A percentile compares a stretch with the other conserved stretches of the same genome.
These are phyloP conservation scores for Acropora yongei DNA, from an alignment of 64 coral and sea anemone genomes.

Conservation along the genomic window DNA sequence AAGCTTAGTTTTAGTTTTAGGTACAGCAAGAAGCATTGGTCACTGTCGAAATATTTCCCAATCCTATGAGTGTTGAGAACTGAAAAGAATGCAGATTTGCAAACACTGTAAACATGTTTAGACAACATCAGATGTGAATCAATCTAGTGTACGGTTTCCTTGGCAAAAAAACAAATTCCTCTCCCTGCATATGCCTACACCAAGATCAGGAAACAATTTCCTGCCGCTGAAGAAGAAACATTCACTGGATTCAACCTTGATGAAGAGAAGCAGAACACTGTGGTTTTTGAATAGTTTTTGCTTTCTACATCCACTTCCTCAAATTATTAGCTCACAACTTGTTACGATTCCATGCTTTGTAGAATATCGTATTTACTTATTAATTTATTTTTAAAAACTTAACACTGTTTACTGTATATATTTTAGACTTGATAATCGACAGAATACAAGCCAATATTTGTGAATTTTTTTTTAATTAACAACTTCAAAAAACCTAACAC, in stretches of 20 bases:
- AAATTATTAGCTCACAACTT: too few species aligned
- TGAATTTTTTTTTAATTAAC: neutral
- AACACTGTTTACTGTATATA: neutral
- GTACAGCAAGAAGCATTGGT: too few species aligned
- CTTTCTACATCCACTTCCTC: neutral
- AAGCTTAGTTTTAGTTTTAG: too few species aligned
- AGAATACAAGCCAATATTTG: too few species aligned
- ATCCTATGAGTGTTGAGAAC: too few species aligned
- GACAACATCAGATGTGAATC: too few species aligned
- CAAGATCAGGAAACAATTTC: neutral
- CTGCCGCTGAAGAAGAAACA: neutral
- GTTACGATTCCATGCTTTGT: neutral
- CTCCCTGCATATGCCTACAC: neutral
- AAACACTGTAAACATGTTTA: too few species aligned
- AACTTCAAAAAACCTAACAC: neutral
- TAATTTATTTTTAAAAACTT: neutral
- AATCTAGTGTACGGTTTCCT: constrained; percentile 3
- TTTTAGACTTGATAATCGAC: too few species aligned
- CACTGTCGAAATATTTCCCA: too few species aligned
- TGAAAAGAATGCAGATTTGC: too few species aligned
- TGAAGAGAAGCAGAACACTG: neutral
- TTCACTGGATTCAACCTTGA: constrained; percentile 43
- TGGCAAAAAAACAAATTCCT: neutral
- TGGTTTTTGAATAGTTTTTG: neutral
- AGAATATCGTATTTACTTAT: neutral